Evolutionary conservation across 2,888 invertebrate genomes (phyloP), one percentile per base, ranked within the genome.

Genomic region (Heliconius cydno): DNA sequence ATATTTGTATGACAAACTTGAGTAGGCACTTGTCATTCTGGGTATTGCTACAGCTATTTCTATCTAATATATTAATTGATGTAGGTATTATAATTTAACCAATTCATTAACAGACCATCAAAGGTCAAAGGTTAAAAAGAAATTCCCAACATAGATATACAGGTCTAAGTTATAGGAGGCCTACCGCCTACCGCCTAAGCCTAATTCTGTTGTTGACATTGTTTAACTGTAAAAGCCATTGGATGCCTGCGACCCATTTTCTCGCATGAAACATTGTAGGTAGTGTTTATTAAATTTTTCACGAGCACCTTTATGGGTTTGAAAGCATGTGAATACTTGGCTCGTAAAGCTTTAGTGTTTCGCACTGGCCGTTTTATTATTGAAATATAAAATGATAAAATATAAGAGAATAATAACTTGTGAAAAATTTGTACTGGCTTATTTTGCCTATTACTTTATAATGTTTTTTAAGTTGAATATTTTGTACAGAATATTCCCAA

Each of bases 211-310:
- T 70, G 41, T 70, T 70, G 70, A 70, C 41, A 70, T 25, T 13
- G 70, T 41, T 70, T 70, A 70, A 70, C 70, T 41, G 70, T 70
- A 41, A 70, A 70, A 70, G 70, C 41, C 41, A 25, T 70, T 70
- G 41, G 70, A 46, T 15, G 41, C 70, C 41, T 70, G 78, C 71
- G 80, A 80, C 71, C 75, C 70, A 76, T 80, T 41, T 79, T 72
- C 82, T 79, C 78, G 72, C 81, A 82, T 80, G 73, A 75, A 79
- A 84, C 85, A 82, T 81, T 84, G 83, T 82, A 82, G 71, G 80
- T 79, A 82, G 79, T 80, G 80, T 76, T 81, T 84, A 83, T 83
- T 84, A 83, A 82, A 83, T 84, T 84, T 85, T 85, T 82, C 82
- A 83, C 79, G 83, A 83, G 60, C 81, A 76, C 46, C 77, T 82